Evolutionary conservation across 2,797 vertebrate genomes (phyloP), one percentile per base, ranked within the genome.

Genomic region (Fistularia commersonii): DNA sequence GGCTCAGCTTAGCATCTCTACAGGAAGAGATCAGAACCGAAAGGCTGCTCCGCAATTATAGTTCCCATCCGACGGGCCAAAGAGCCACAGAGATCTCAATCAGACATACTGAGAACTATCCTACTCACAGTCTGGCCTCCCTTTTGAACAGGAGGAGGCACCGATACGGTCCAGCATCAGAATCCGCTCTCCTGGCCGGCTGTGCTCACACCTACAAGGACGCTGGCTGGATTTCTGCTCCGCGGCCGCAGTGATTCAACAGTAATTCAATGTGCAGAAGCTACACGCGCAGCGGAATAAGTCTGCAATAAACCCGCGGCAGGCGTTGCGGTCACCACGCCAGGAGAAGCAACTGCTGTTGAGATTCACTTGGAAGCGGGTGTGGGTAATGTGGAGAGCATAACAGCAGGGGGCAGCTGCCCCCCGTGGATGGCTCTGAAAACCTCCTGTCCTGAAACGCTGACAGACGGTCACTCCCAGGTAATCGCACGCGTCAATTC

Each of bases 401-500:
- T 39, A 59, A 69, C 79, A 77, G 79, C 77, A 87, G 86, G 79
- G 84, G 83, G 79, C 74, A 41, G 72, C 52, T 70, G 50, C 50
- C 49, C 45, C 49, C 43, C 79, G 64, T 66, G 47, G 52, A 39
- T 48, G 70, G 43, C 48, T 31, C 60, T 63, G 59, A 31, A 14
- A 57, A 72, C 66, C 72, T 69, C 59, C 66, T 69, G 74, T 53
- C 57, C 51, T 68, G 62, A 73, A 71, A 67, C 36, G 68, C 70
- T 82, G 79, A 85, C 86, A 87, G 72, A 87, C 83, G 80, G 79
- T 49, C 14, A 65, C 64, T 77, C 61, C 74, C 65, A 66, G 79
- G 69, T 79, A 86, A 85, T 86, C 74, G 79, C 82, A 81, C 68
- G 82, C 74, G 86, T 87, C 82, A 74, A 68, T 70, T 76, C 41